These are phyloP conservation scores for Edolisoma coerulescens DNA, from an alignment of 2,113 vertebrate genomes.

Conservation along the genomic window DNA sequence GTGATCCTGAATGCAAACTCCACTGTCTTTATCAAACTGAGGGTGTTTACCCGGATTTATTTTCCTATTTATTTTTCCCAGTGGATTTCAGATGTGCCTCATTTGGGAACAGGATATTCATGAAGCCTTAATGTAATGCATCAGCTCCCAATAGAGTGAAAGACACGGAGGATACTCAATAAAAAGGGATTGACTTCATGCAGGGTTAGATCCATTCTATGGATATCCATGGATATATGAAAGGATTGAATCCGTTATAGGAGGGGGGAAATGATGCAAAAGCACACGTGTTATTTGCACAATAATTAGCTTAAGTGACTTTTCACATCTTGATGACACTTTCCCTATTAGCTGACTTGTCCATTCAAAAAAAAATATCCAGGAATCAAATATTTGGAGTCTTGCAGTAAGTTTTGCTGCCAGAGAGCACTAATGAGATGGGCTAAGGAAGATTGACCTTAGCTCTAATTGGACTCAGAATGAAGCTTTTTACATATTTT, in stretches of 20 bases:
- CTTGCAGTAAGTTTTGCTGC: neutral
- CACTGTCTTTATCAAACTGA: neutral
- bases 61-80: neutral
- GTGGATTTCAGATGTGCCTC: neutral
- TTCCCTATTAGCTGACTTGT: neutral
- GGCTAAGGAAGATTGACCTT: constrained; percentile 36
- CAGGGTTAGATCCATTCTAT: neutral
- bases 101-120: neutral
- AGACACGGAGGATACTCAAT: neutral
- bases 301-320: neutral
- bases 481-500: constrained; percentile 6
- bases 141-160: neutral
- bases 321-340: neutral
- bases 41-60: neutral
- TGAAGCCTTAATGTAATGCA: neutral
- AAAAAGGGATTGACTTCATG: neutral
- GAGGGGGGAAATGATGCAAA: neutral
- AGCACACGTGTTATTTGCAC: neutral
- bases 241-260: neutral
- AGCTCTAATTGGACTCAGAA: constrained; percentile 23
- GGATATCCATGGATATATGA: neutral
- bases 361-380: constrained; percentile 23
- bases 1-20: neutral
- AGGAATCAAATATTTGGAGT: neutral
- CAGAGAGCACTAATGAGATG: constrained; percentile 6